Percentiles rank a stretch among this genome's conserved stretches.
These are phyloP conservation scores for Tenodera sinensis DNA, from an alignment of 2,888 invertebrate species.

Conservation along the genomic window DNA sequence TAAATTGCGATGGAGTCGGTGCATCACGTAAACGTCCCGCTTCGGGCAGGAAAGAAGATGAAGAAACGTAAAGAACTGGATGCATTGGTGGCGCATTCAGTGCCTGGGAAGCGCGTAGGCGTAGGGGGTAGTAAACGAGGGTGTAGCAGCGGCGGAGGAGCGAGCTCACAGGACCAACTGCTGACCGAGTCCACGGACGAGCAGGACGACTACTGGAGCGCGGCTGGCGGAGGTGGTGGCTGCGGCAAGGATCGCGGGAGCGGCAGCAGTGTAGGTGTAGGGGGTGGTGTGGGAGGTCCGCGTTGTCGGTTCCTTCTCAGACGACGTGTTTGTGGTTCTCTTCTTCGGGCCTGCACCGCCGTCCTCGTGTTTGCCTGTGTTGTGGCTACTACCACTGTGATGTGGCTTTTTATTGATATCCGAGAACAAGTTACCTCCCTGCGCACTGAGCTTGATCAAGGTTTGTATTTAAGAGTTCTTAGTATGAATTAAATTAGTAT, in stretches of 20 bases:
- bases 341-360: conserved; percentile 56
- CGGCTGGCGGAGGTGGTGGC: conserved; percentile 34
- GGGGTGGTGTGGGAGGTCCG: conserved; percentile 14
- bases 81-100: conserved; percentile 59
- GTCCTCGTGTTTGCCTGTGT: conserved; percentile 60
- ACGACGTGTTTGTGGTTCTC: conserved; percentile 38
- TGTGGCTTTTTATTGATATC: conserved; percentile 66
- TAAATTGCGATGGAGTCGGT: conserved; percentile 47
- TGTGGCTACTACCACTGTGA: conserved; percentile 60
- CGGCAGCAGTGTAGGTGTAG: not conserved
- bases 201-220: conserved; percentile 49
- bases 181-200: conserved; percentile 62
- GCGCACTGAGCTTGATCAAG: conserved; percentile 63
- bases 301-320: conserved; percentile 25
- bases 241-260: conserved; percentile 32
- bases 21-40: conserved; percentile 58
- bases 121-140: conserved; percentile 27
- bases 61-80: conserved; percentile 71
- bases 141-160: conserved; percentile 29
- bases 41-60: conserved; percentile 66
- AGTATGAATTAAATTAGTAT: too few species aligned
- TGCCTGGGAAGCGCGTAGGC: conserved; percentile 35
- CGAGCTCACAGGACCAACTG: conserved; percentile 53
- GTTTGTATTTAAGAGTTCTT: conserved; percentile 41
- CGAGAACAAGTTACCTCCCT: conserved; percentile 62